Evolutionary conservation across 2,797 vertebrate genomes (phyloP).

Genomic region (Spondyliosoma cantharus): DNA sequence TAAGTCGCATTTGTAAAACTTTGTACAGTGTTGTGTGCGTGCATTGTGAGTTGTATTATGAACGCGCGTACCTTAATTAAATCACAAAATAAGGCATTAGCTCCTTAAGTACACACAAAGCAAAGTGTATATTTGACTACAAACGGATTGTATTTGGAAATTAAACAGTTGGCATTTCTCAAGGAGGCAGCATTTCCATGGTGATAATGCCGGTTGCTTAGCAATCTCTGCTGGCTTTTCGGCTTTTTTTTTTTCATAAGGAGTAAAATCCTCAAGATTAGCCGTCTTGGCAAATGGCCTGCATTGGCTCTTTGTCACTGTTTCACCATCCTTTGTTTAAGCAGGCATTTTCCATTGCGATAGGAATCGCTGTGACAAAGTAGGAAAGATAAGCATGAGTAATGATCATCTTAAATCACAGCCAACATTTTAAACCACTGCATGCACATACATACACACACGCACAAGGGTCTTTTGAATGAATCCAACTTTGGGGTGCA

Average conservation of each 20-base stretch:
- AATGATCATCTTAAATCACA: slow-evolving; percentile 66
- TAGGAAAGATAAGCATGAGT: slow-evolving; percentile 64
- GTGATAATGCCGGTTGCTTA: slow-evolving; percentile 62
- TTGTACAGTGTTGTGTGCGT: slow-evolving; percentile 14
- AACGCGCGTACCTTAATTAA: slow-evolving; percentile 35
- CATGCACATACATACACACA: slow-evolving; percentile 23
- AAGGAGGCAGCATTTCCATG: slow-evolving; percentile 63
- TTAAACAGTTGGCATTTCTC: slow-evolving; percentile 54
- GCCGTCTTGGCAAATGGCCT: slow-evolving; percentile 64
- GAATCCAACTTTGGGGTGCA: slow-evolving; percentile 17
- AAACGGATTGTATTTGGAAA: slow-evolving; percentile 49
- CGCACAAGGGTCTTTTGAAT: slow-evolving; percentile 24
- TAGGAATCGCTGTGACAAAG: slow-evolving; percentile 67
- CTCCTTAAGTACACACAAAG: slow-evolving; percentile 18
- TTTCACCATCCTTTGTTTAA: slow-evolving; percentile 71
- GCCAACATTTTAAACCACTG: slow-evolving; percentile 59
- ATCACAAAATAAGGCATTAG: slow-evolving; percentile 35
- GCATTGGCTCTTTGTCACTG: slow-evolving; percentile 62
- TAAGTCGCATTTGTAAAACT: slow-evolving; percentile 42
- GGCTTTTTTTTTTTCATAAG: slow-evolving; percentile 22
- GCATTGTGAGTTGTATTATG: slow-evolving; percentile 17
- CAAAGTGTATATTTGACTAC: slow-evolving; percentile 36
- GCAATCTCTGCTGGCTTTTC: slow-evolving; percentile 54
- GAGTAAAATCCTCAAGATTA: slow-evolving; percentile 70
- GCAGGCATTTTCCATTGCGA: slow-evolving; percentile 65